phyloP scores from a whole-genome alignment of 2,113 vertebrate genomes.

The Oriolus oriolus region DNA sequence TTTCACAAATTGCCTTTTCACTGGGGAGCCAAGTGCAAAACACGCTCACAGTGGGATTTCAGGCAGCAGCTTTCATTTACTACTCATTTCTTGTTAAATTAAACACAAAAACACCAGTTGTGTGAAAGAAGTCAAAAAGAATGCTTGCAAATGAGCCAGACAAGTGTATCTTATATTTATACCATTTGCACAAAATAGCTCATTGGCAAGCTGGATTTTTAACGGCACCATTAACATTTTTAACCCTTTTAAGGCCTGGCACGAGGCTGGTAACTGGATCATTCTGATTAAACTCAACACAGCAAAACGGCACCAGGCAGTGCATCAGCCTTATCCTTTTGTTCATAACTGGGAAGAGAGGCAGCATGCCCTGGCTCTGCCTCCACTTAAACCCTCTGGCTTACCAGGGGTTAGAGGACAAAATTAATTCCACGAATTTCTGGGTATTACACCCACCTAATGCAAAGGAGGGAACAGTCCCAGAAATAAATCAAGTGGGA shows the following conservation, averaged over 20 bases:
- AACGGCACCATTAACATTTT: conserved; percentile 22
- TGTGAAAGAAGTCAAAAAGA: conserved; percentile 78
- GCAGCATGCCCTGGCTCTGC: rapidly evolving
- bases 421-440: background rate
- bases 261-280: background rate
- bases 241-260: background rate
- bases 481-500: background rate
- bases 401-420: background rate
- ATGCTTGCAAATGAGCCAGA: conserved; percentile 74
- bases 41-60: conserved; percentile 88
- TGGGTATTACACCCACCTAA: background rate
- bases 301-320: background rate
- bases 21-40: conserved; percentile 93
- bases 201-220: conserved; percentile 58
- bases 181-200: conserved; percentile 54
- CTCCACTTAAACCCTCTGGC: rapidly evolving
- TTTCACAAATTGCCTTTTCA: conserved; percentile 99
- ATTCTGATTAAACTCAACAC: background rate
- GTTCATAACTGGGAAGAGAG: background rate
- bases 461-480: background rate
- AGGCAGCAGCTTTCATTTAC: conserved; percentile 93
- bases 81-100: conserved; percentile 97
- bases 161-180: conserved; percentile 67
- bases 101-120: conserved; percentile 94
- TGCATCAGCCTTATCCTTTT: background rate